Evolutionary conservation across 2,888 invertebrate species (phyloP), one percentile per base, ranked within the genome.

Genomic region (Epicampocera succincta): DNA sequence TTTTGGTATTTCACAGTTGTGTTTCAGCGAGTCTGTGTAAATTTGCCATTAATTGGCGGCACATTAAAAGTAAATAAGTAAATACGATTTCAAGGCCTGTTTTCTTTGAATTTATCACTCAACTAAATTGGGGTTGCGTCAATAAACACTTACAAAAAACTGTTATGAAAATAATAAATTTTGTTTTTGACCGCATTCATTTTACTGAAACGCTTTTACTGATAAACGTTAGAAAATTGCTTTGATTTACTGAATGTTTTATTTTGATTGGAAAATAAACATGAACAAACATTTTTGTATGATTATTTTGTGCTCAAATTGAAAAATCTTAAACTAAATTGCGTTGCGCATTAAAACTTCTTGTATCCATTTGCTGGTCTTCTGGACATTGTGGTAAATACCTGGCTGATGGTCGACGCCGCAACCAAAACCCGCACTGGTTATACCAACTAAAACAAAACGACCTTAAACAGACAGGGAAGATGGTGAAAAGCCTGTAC

Each of bases 321-420:
- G 40, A 19, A 42, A 21, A 60, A n/a, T 15, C 15, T 15, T 61
- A 56, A 42, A 76, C 69, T 82, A 78, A 65, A 54, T 65, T 19
- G 85, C 38, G 65, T 85, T 84, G n/a, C 84, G 80, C 29, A 78
- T 58, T 52, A 85, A 92, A 69, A 94, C 91, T 17, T 92, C 92
- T 84, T 92, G 92, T 75, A 95, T 95, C 95, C 95, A 95, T 81
- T 92, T 92, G 25, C 94, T 92, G 5, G 95, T 95, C 85, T 93
- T 92, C 85, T 94, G 93, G 2, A 96, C 94, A 88, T 95, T 95
- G 90, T 96, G 96, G 90, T 96, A 96, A 86, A 96, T 96, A 38
- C 96, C 96, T 0, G 96, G 96, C 90, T 96, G 96, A 87, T 95
- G 94, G 87, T 96, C 95, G 13, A 96, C 95, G 0, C 96, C 96